Evolutionary conservation across 2,888 invertebrate species (phyloP), one percentile per base, ranked within the genome.

Genomic region (Troides aeacus): DNA sequence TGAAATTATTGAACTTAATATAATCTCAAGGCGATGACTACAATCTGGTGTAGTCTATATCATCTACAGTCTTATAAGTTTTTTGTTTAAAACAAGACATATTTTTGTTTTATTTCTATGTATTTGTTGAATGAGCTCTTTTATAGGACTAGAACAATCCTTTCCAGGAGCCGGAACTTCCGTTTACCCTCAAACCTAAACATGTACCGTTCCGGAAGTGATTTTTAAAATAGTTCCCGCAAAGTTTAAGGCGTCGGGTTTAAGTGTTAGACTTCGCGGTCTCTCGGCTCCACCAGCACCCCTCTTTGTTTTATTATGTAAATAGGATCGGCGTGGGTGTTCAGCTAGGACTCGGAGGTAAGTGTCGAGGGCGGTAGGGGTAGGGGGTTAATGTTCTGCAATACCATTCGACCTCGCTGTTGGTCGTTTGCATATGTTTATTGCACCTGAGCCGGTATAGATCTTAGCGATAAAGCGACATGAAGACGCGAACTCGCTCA

Each of bases 261-360:
- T 63, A 60, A 70, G 66, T 63, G 70, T 64, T 64, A 60, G 65
- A 39, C 56, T 68, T 62, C 57, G 71, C 67, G 65, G 58, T 71
- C 68, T 72, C 70, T 70, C 65, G 71, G 64, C 64, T 15, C 53
- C 53, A 7, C 7, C 39, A 7, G 1, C 39, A 7, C 7, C 71
- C 74, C 72, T 72, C 69, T 70, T 75, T 74, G 74, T 76, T 77
- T 76, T 76, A 76, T 75, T 76, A 78, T 78, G 78, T 77, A 76
- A 78, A 78, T 77, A 74, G 70, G 65, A 61, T 61, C 23, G 62
- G 66, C 57, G 61, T 56, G 71, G 63, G 67, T 65, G 62, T 68
- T 66, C 59, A 62, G 68, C 50, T 30, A 30, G 62, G 68, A 53
- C 39, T n/a, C n/a, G 46, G 39, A 30, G 53, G 66, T 18, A 17